Evolutionary conservation across 2,113 vertebrate species (phyloP), one percentile per base, ranked within the genome.

Genomic region (Sialia sialis): DNA sequence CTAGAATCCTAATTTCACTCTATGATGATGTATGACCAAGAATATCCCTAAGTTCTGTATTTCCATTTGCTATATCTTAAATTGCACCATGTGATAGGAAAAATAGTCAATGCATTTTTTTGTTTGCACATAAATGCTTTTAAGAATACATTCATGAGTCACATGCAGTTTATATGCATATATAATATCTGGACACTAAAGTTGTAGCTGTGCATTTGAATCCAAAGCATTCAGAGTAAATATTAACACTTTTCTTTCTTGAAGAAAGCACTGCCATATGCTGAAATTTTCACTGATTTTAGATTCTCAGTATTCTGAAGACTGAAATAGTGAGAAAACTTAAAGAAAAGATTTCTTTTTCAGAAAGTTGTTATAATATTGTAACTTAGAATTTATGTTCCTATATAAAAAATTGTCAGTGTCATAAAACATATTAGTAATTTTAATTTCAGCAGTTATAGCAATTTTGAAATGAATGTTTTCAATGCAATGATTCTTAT

Each of bases 401-500:
- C 19, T 48, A 18, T 27, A 52, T 23, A 21, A 67, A 84, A n/a
- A 46, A 7, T 30, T 73, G 1, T 23, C 60, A 55, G 68, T 41
- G 20, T 22, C 1, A 0, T 44, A 32, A 84, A 67, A 51, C 1
- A 26, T n/a, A n/a, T 36, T 11, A 29, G 1, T 11, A 69, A 9
- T 48, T 92, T 27, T 19, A 34, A 36, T 32, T 75, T 84, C 15
- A 51, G 60, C 6, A 32, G 3, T 32, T 62, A 43, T 11, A 67
- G 3, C 4, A 77, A 34, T 10, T 22, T 30, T 75, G 16, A 60
- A 73, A 26, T 23, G 12, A 46, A 60, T 6, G 0, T 56, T 67
- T 66, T 59, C 10, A 20, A 18, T 56, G 6, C 34, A 32, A 9
- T 25, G 30, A 25, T 15, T 46, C 48, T 78, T 51, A 23, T 48